Base-by-base conservation (phyloP, 1,140 invertebrate species). In the Drosophila pectinifera region DNA sequence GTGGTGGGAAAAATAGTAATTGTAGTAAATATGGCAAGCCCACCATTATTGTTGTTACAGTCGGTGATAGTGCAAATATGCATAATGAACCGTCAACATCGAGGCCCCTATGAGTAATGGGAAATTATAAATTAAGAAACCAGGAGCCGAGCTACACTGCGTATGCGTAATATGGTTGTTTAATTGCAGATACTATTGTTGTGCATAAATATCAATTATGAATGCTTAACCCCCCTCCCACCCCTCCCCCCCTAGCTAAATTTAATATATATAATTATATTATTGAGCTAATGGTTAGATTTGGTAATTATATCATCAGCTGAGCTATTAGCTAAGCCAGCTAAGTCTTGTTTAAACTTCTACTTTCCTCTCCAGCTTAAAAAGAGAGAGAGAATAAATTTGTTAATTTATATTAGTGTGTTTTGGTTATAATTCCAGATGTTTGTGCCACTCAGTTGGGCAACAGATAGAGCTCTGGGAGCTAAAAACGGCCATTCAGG, bases 41-140 rank as follows among this genome's bases (percentile, higher is more conserved):
- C 62, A 48, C 28, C 67, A 43, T 58, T 53, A 45, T 65, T 80
- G 49, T 65, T 85, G 53, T 53, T 75, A 69, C 43, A 56, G 41
- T 38, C 59, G 63, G 72, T 67, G 84, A 79, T 88, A 83, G 51
- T 79, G 83, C 63, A 86, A 82, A 86, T 75, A 88, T 79, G 65
- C 79, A 88, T 76, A 76, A 78, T 72, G 48, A 61, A 59, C 57
- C 49, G 48, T 51, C 74, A 78, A 75, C 76, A 74, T 34, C 8
- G 24, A 22, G n/a, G 26, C 42, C 26, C n/a, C 39, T 2, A 69
- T 56, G 67, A 45, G 24, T 56, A 70, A 69, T 70, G 67, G 20
- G 41, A 53, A 57, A 41, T 41, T 22, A 16, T 45, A 48, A 36
- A 18, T 18, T 14, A 5, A 20, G 22, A 14, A 42, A 28, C 6